phyloP scores from a whole-genome alignment of 2,113 vertebrate species.

The Merops nubicus region DNA sequence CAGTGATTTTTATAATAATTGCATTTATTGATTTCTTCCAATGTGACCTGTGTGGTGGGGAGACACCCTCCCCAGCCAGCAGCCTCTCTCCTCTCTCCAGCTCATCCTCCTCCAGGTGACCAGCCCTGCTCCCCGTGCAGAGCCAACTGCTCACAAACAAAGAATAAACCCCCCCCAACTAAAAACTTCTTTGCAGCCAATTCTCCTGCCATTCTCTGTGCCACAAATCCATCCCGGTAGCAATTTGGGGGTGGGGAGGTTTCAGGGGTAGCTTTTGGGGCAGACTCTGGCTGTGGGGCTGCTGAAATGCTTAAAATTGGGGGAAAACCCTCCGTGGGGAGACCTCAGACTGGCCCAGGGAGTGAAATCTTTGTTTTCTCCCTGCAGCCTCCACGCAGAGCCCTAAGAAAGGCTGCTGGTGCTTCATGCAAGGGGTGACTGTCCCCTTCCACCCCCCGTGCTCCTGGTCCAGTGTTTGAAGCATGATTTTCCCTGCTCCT shows the following conservation, averaged over 20 bases:
- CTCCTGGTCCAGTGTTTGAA: fast-evolving
- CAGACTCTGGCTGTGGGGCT: neutral
- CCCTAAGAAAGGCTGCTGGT: neutral
- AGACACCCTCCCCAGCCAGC: neutral
- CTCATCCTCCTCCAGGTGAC: neutral
- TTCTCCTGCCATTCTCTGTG: neutral
- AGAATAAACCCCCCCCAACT: fast-evolving
- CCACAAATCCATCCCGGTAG: neutral
- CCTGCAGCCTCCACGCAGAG: fast-evolving
- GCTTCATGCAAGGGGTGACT: neutral
- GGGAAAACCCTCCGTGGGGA: neutral
- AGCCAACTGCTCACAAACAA: neutral
- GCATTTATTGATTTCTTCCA: constrained; percentile 9
- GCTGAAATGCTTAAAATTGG: neutral
- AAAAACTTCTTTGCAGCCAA: neutral
- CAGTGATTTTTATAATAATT: neutral
- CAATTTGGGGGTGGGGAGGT: neutral
- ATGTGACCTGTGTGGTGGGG: neutral
- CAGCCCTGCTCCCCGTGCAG: fast-evolving
- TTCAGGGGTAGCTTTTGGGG: neutral
- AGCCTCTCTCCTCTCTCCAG: fast-evolving
- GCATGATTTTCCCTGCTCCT: neutral
- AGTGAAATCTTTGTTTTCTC: neutral
- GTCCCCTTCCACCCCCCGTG: neutral
- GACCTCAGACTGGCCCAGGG: neutral